phyloP scores from a whole-genome alignment of 2,888 invertebrate species.

The Mystacides longicornis region DNA sequence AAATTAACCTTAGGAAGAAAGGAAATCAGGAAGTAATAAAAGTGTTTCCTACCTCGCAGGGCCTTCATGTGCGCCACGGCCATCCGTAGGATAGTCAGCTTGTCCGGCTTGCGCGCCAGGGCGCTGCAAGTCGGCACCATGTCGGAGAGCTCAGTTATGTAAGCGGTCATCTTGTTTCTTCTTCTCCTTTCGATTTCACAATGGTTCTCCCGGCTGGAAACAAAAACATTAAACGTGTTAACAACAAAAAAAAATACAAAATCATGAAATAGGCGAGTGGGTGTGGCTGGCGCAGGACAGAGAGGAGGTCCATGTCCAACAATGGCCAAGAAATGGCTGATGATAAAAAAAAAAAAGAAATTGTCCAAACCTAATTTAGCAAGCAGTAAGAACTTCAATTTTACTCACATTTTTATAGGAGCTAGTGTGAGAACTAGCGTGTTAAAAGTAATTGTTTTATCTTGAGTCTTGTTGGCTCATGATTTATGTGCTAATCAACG shows the following conservation, averaged over 20 bases:
- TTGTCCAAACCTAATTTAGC: too few relatives aligned
- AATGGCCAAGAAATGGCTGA: not conserved
- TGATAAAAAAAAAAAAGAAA: too few relatives aligned
- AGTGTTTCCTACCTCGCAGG: conserved; percentile 67
- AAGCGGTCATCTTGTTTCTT: conserved; percentile 99
- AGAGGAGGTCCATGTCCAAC: not conserved
- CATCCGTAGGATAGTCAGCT: conserved; percentile 97
- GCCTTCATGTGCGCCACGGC: conserved; percentile 99
- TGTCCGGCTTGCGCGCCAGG: conserved; percentile 96
- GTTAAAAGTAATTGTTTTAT: too few relatives aligned
- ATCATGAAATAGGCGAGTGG: too few relatives aligned
- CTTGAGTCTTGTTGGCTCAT: too few relatives aligned
- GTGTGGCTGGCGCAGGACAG: not conserved
- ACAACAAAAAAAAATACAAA: not conserved
- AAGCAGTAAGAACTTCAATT: too few relatives aligned
- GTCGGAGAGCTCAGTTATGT: conserved; percentile 98
- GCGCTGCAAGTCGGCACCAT: conserved; percentile 99
- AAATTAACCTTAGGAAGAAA: too few relatives aligned
- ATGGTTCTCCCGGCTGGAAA: conserved; percentile 86
- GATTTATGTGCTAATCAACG: too few relatives aligned
- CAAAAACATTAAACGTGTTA: not conserved
- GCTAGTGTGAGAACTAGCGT: too few relatives aligned
- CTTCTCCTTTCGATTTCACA: conserved; percentile 97
- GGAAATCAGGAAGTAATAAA: too few relatives aligned
- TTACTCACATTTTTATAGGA: too few relatives aligned